phyloP scores from a whole-genome alignment of 2,113 vertebrate genomes.

The Pterophyllum scalare region DNA sequence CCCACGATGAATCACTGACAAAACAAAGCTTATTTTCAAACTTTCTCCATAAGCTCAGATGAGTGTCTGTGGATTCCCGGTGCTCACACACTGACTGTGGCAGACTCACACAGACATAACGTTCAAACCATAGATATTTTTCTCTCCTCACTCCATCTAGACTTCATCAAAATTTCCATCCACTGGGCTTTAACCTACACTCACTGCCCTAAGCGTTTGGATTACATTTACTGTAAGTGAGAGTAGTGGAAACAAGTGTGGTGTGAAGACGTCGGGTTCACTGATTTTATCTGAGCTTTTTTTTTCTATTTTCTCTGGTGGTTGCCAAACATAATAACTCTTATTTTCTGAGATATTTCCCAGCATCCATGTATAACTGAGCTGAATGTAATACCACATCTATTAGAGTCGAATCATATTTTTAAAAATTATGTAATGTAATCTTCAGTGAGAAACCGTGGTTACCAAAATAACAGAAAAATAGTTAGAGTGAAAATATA shows the following conservation, averaged over 20 bases:
- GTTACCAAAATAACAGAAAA: not conserved
- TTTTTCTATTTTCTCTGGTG: not conserved
- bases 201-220: not conserved
- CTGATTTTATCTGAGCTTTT: not conserved
- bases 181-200: not conserved
- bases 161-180: conserved; percentile 7
- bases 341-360: not conserved
- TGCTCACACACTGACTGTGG: not conserved
- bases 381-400: not conserved
- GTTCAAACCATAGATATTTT: not conserved
- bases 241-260: not conserved
- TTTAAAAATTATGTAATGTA: not conserved
- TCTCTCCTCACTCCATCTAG: not conserved
- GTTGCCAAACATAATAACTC: not conserved
- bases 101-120: not conserved
- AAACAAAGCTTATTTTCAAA: not conserved
- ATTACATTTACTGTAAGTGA: conserved; percentile 6
- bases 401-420: not conserved
- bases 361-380: not conserved
- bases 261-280: not conserved
- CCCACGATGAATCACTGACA: conserved; percentile 33
- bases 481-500: not conserved
- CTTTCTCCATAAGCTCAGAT: not conserved
- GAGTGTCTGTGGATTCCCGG: not conserved
- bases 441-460: not conserved